phyloP scores from a whole-genome alignment of 1,140 invertebrate genomes.

The Anastrepha ludens region DNA sequence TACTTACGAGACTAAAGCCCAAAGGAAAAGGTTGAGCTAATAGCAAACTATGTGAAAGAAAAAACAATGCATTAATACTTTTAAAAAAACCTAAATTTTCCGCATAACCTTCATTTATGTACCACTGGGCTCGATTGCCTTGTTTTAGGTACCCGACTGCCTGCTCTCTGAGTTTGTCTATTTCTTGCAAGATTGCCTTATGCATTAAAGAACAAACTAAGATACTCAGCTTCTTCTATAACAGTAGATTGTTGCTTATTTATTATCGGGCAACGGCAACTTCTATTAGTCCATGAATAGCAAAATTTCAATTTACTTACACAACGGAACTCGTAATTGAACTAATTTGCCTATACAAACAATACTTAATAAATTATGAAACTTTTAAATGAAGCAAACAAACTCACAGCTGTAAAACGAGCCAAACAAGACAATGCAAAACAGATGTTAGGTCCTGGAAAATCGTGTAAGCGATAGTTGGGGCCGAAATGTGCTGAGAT shows the following conservation, averaged over 20 bases:
- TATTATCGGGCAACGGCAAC: background rate
- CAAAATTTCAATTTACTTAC: constrained; percentile 56
- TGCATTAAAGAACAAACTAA: background rate
- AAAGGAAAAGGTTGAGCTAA: too few relatives aligned
- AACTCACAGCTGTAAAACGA: background rate
- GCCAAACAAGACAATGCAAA: background rate
- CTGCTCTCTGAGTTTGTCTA: background rate
- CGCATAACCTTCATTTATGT: background rate
- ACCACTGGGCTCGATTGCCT: background rate
- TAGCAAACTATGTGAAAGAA: too few relatives aligned
- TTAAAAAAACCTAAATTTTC: background rate
- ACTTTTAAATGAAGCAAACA: constrained; percentile 50
- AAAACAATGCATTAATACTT: too few relatives aligned
- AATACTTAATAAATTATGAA: constrained; percentile 58
- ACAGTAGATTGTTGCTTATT: background rate
- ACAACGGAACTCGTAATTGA: constrained; percentile 50
- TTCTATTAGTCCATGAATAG: constrained; percentile 45
- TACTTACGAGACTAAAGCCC: too few relatives aligned
- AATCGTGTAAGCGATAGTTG: too few relatives aligned
- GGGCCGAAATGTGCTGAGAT: background rate
- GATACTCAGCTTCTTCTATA: background rate
- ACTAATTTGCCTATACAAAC: constrained; percentile 57
- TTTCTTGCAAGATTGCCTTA: background rate
- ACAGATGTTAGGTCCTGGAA: background rate
- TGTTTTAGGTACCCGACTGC: too few relatives aligned